A percentile compares a stretch with the other conserved stretches of the same genome.
These are phyloP conservation scores for Alsophila aescularia DNA, from an alignment of 2,888 invertebrate species.

Conservation along the genomic window DNA sequence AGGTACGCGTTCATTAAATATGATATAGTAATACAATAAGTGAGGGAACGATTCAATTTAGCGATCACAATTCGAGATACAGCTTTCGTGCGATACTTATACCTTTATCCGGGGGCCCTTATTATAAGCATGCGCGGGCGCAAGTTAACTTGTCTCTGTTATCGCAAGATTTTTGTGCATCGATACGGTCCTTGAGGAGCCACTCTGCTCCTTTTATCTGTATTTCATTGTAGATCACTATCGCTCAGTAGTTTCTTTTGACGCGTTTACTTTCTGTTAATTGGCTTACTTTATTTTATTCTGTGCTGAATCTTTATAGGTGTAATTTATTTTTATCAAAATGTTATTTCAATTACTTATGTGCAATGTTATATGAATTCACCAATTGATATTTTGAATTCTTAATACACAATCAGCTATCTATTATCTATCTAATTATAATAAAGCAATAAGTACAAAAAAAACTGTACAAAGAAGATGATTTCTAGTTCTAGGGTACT, in stretches of 20 bases:
- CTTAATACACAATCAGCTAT: no score
- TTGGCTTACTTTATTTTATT: conserved; percentile 42
- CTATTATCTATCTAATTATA: no score
- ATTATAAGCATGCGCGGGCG: conserved; percentile 69
- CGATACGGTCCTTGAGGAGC: conserved; percentile 66
- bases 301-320: conserved; percentile 18
- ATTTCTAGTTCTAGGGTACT: no score
- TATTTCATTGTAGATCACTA: conserved; percentile 62
- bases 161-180: conserved; percentile 75
- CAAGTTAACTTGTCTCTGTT: conserved; percentile 80
- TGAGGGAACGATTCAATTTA: conserved; percentile 79
- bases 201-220: conserved; percentile 48
- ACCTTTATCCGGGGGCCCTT: conserved; percentile 71
- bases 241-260: conserved; percentile 56
- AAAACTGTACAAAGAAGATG: no score
- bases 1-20: conserved; percentile 17
- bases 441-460: no score
- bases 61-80: conserved; percentile 74
- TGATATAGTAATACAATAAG: conserved; percentile 54
- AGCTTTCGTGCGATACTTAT: conserved; percentile 70
- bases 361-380: not conserved
- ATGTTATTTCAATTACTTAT: not conserved
- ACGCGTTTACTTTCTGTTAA: conserved; percentile 55
- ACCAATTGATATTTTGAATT: no score
- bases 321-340: conserved; percentile 15